Percentiles rank a stretch among this genome's conserved stretches.
Conservation (phyloP, 2,113 vertebrate genomes). For the Ciconia boyciana region DNA sequence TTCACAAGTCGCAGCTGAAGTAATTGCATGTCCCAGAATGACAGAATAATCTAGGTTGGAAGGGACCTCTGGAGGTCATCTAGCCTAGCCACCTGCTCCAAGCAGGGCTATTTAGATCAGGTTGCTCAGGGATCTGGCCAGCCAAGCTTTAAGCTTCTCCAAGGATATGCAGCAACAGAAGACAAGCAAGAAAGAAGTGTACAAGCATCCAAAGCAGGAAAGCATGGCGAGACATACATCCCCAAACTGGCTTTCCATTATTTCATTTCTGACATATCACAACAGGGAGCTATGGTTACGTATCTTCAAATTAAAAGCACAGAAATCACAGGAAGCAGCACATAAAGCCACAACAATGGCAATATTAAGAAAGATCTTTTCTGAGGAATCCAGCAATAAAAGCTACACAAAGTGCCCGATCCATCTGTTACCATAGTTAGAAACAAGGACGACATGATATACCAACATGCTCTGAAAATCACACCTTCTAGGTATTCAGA, state of each 20-base stretch:
- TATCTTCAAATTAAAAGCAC: not conserved
- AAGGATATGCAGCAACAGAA: not conserved
- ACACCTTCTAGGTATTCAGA: too few relatives aligned
- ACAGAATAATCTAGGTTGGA: not conserved
- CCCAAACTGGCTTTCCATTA: not conserved
- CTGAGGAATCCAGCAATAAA: not conserved
- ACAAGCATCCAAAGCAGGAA: not conserved
- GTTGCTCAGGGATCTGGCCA: not conserved
- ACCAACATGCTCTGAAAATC: too few relatives aligned
- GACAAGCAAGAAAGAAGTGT: not conserved
- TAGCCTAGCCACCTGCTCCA: not conserved
- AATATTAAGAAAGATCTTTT: not conserved
- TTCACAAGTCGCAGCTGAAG: not conserved
- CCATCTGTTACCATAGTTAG: not conserved
- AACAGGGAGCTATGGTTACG: not conserved
- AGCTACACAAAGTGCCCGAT: not conserved
- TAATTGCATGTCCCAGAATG: not conserved
- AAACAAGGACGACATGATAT: not conserved
- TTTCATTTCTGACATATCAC: not conserved
- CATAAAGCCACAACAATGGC: not conserved
- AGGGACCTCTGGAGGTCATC: not conserved
- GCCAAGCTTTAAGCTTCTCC: not conserved
- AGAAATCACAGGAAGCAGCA: not conserved
- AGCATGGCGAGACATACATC: fast-evolving
- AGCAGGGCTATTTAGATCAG: not conserved